These are phyloP conservation scores for Oeneis ivallda DNA, from an alignment of 2,888 invertebrate genomes.

Conservation along the genomic window DNA sequence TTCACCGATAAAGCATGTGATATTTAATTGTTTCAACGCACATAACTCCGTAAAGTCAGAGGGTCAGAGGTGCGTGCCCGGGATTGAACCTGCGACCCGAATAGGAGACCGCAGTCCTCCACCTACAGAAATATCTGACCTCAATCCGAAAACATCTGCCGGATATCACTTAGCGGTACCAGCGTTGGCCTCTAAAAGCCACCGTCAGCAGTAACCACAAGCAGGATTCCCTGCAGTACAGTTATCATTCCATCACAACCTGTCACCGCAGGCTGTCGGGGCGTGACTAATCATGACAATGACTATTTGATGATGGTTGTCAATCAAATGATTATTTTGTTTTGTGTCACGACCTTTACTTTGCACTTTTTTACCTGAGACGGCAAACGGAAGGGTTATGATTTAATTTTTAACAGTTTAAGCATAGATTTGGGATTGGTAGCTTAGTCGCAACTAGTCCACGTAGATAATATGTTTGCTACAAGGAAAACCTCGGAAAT, in stretches of 20 bases:
- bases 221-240: slow-evolving; percentile 35
- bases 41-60: no score
- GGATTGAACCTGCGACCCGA: no score
- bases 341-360: slow-evolving; percentile 17
- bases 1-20: no score
- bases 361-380: neutral
- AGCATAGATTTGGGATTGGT: no score
- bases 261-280: slow-evolving; percentile 33
- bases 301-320: neutral
- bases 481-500: no score
- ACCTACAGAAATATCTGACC: slow-evolving; percentile 3
- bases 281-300: slow-evolving; percentile 32
- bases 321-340: neutral
- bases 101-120: no score
- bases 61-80: no score
- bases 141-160: slow-evolving; percentile 9
- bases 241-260: slow-evolving; percentile 28
- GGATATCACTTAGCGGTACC: slow-evolving; percentile 16
- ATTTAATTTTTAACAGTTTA: no score
- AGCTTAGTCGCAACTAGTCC: no score
- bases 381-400: no score
- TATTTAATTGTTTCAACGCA: no score
- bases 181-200: slow-evolving; percentile 15
- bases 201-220: slow-evolving; percentile 31
- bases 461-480: no score